Percentiles rank a stretch among this genome's conserved stretches.
Evolutionary conservation across 2,888 invertebrate species (phyloP).

Genomic region (Chrysomela aeneicollis): DNA sequence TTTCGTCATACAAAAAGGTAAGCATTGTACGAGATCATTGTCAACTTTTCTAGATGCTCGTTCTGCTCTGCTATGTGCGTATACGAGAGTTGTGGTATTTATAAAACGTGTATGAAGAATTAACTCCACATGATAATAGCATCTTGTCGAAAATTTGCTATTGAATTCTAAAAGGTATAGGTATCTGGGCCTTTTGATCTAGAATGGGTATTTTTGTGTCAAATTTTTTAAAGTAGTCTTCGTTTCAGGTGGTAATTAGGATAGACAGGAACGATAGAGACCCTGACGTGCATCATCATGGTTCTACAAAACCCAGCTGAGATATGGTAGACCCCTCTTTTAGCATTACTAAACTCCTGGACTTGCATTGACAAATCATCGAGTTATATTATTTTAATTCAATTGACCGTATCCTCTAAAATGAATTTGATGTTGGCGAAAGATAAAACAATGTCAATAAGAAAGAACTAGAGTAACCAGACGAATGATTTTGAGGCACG

Average conservation of each 20-base stretch:
- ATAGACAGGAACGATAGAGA: conserved; percentile 41
- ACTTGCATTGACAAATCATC: conserved; percentile 56
- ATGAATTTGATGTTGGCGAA: neutral
- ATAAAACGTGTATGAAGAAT: too few relatives aligned
- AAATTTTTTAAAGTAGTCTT: neutral
- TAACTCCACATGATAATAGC: too few relatives aligned
- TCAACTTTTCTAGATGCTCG: too few relatives aligned
- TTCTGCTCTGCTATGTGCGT: too few relatives aligned
- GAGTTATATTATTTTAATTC: neutral
- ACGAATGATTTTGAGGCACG: too few relatives aligned
- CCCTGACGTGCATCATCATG: conserved; percentile 50
- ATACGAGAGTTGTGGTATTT: too few relatives aligned
- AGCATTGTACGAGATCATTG: too few relatives aligned
- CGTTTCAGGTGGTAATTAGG: conserved; percentile 55
- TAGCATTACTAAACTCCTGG: conserved; percentile 55
- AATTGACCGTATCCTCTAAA: neutral
- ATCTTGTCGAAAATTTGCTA: neutral
- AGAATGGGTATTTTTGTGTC: too few relatives aligned
- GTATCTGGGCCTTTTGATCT: neutral
- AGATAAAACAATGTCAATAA: neutral
- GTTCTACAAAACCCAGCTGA: conserved; percentile 67
- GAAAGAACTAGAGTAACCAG: neutral
- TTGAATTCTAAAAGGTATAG: neutral
- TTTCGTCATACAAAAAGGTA: too few relatives aligned
- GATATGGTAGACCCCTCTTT: conserved; percentile 62